Evolutionary conservation across 1,140 invertebrate species (phyloP), one percentile per base, ranked within the genome.

Genomic region (Macrosteles quadrilineatus): DNA sequence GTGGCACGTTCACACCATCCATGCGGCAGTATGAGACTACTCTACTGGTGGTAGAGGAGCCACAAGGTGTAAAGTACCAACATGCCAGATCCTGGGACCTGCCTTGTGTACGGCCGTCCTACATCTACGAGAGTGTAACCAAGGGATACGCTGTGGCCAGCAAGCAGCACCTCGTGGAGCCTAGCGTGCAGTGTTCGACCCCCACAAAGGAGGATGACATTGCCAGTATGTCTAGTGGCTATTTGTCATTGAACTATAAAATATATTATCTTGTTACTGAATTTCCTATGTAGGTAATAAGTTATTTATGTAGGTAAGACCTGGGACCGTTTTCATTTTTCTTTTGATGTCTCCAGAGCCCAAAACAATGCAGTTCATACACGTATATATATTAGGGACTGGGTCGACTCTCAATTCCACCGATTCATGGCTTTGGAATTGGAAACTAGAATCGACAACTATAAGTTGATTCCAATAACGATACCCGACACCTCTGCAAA

Each of bases 51-150:
- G 75, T 84, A 3, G 78, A 81, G 50, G 80, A 83, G 47, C 78
- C 88, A 1, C 83, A 86, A 69, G 93, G 93, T 68, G 88, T 92
- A 17, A 97, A 97, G 78, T 90, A 90, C 76, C 90, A 88, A 73
- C 90, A 87, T 74, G 94, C 94, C 0, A 78, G 87, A 57, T 86
- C 88, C 73, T 92, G 89, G 80, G 86, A 87, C 68, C 91, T 93
- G 73, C 85, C 87, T 32, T 91, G 90, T 78, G 85, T 94, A 0
- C 83, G 80, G 63, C 84, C 87, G 0, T 81, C 88, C 17, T 97
- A 95, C 94, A 81, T 97, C 32, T 86, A 85, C 70, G 90, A 94
- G 25, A 94, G 91, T 55, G 81, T 91, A 0, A 81, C 86, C 50
- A 85, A 85, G 30, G 92, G 93, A 0, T 90, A 88, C 73, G 89